A percentile compares a stretch with the other conserved stretches of the same genome.
Conservation (phyloP, 2,797 vertebrate genomes). For the Tokudaia muenninki region DNA sequence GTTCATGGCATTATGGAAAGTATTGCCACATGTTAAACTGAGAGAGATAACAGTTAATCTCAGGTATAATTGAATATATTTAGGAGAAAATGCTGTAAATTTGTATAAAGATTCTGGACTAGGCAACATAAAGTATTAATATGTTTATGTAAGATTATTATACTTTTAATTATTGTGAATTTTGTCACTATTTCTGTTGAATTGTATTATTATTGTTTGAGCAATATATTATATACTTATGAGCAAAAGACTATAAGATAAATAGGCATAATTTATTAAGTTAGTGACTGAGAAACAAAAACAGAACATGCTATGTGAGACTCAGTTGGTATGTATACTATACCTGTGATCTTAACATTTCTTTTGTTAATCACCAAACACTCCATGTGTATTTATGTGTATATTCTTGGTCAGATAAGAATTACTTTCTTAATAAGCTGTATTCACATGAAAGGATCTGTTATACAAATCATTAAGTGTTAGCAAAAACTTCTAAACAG, state of each 20-base stretch:
- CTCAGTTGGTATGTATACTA: not conserved
- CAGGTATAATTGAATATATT: not conserved
- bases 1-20: not conserved
- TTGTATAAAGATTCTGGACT: not conserved
- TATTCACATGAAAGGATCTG: not conserved
- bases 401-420: not conserved
- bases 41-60: not conserved
- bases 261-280: not conserved
- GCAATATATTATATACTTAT: conserved; percentile 39
- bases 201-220: not conserved
- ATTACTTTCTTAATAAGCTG: not conserved
- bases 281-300: not conserved
- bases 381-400: not conserved
- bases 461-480: not conserved
- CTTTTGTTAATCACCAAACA: not conserved
- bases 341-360: not conserved
- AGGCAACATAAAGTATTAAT: not conserved
- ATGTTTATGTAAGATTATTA: not conserved
- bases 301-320: not conserved
- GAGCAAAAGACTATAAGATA: not conserved
- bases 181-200: conserved; percentile 31
- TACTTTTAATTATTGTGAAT: not conserved
- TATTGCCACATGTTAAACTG: not conserved
- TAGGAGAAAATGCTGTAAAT: not conserved
- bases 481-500: not conserved